These are phyloP conservation scores for Pycnonotus jocosus DNA, from an alignment of 2,113 vertebrate genomes.

Conservation along the genomic window DNA sequence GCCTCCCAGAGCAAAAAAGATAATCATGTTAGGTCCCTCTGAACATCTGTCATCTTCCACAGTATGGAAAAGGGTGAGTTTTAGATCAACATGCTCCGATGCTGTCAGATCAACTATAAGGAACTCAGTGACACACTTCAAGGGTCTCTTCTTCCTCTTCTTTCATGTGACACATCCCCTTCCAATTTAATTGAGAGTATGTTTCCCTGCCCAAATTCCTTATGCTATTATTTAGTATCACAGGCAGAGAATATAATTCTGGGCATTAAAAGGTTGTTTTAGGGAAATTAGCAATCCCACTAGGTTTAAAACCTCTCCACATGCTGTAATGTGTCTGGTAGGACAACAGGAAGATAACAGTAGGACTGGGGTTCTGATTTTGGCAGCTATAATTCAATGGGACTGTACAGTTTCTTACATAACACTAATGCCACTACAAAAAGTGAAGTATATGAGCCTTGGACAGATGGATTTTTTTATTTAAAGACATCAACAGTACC, in stretches of 20 bases:
- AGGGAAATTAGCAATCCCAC: not conserved
- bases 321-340: not conserved
- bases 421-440: not conserved
- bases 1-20: not conserved
- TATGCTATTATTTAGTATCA: not conserved
- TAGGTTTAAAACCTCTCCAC: not conserved
- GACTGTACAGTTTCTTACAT: not conserved
- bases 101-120: not conserved
- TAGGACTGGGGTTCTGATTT: not conserved
- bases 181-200: not conserved
- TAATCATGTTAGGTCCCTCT: constrained; percentile 13
- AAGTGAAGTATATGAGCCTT: not conserved
- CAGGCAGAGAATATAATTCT: not conserved
- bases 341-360: not conserved
- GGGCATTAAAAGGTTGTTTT: not conserved
- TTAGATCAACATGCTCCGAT: not conserved
- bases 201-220: not conserved
- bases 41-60: constrained; percentile 34
- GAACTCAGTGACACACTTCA: not conserved
- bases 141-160: not conserved
- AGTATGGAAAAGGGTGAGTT: not conserved
- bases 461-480: not conserved
- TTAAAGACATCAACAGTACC: not conserved
- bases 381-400: not conserved
- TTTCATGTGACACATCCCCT: not conserved